phyloP scores from a whole-genome alignment of 2,888 invertebrate species.

The Brachylomia viminalis region DNA sequence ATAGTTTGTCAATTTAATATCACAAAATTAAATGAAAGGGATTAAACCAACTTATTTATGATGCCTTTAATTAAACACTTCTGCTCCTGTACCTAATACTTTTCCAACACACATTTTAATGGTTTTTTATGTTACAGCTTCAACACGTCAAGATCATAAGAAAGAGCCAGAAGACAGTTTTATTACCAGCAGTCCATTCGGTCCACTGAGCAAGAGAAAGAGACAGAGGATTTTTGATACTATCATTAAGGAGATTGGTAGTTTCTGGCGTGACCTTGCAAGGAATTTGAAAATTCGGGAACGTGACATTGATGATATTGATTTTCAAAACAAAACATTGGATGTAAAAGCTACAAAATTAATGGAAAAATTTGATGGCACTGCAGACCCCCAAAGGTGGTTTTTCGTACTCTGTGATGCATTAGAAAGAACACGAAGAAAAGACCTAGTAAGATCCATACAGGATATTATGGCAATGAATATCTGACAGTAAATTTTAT shows the following conservation, averaged over 20 bases:
- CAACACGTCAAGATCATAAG: slow-evolving; percentile 59
- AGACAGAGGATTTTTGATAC: slow-evolving; percentile 78
- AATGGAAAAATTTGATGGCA: slow-evolving; percentile 75
- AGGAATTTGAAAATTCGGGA: slow-evolving; percentile 83
- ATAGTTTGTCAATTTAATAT: background rate
- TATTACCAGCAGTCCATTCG: slow-evolving; percentile 66
- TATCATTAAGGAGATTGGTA: slow-evolving; percentile 81
- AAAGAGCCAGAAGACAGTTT: slow-evolving; percentile 57
- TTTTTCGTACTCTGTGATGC: slow-evolving; percentile 83
- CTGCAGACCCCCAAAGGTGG: slow-evolving; percentile 82
- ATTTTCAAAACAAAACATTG: slow-evolving; percentile 71
- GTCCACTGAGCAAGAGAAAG: slow-evolving; percentile 73
- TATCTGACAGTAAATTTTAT: slow-evolving; percentile 66
- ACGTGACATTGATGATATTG: slow-evolving; percentile 81
- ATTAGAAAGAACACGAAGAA: slow-evolving; percentile 81
- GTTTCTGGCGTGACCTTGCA: slow-evolving; percentile 82
- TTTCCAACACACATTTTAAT: background rate
- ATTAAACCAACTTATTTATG: too few species aligned
- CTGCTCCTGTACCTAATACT: background rate
- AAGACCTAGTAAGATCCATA: slow-evolving; percentile 79
- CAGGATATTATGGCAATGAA: slow-evolving; percentile 84
- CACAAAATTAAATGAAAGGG: background rate
- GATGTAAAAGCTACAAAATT: slow-evolving; percentile 76
- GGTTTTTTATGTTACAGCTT: slow-evolving; percentile 56
- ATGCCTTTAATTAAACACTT: background rate